phyloP scores from a whole-genome alignment of 2,113 vertebrate genomes.

The Pseudorhombus dupliciocellatus region DNA sequence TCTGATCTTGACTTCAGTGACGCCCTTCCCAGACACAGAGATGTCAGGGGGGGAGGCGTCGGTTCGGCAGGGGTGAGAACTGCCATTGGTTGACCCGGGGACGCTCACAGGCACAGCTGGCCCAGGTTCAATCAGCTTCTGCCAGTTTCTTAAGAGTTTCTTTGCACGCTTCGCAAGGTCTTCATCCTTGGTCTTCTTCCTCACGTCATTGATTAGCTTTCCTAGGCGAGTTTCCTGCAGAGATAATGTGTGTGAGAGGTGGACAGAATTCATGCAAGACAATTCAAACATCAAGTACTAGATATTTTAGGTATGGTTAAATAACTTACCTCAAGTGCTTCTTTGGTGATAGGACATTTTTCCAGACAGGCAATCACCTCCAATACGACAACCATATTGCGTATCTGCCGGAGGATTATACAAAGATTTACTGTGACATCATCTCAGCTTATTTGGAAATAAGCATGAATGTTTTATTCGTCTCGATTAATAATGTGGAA shows the following conservation, averaged over 20 bases:
- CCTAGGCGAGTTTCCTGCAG: slow-evolving; percentile 93
- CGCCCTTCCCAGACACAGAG: slow-evolving; percentile 78
- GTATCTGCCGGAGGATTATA: slow-evolving; percentile 83
- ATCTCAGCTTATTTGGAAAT: not conserved
- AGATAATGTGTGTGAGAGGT: slow-evolving; percentile 20
- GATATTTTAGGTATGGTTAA: not conserved
- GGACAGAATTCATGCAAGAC: slow-evolving; percentile 3
- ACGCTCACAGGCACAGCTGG: slow-evolving; percentile 74
- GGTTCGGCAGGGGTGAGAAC: slow-evolving; percentile 89
- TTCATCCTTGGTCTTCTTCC: slow-evolving; percentile 97
- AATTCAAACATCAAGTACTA: not conserved
- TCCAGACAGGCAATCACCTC: slow-evolving; percentile 98
- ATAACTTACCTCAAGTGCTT: slow-evolving; percentile 93
- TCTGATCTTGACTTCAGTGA: slow-evolving; percentile 88
- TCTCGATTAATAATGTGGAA: not conserved
- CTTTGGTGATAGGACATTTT: slow-evolving; percentile 99
- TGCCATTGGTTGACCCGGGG: slow-evolving; percentile 88
- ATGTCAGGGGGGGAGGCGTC: slow-evolving; percentile 81
- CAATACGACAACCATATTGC: slow-evolving; percentile 97
- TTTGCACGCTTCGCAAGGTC: slow-evolving; percentile 98
- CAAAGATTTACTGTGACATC: not conserved
- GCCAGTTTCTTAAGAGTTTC: slow-evolving; percentile 95
- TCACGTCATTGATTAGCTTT: slow-evolving; percentile 98
- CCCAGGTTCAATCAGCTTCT: slow-evolving; percentile 94
- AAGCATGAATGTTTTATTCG: not conserved